A percentile compares a stretch with the other conserved stretches of the same genome.
Conservation (phyloP, 2,797 vertebrate species). For the Setipinna tenuifilis region DNA sequence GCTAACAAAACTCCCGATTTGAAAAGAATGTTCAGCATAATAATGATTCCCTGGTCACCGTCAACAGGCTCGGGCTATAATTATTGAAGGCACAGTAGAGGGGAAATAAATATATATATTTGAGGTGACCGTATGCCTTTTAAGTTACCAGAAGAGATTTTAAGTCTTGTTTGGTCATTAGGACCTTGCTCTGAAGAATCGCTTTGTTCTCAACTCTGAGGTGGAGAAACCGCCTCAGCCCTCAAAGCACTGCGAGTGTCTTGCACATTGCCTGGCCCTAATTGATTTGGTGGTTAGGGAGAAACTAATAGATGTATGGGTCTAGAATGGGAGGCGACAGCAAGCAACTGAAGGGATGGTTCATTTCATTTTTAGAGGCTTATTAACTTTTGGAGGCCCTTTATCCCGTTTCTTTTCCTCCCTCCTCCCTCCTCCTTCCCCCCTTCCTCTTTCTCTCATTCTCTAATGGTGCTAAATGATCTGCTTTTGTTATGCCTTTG, state of each 20-base stretch:
- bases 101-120: neutral
- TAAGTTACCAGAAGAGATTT: constrained; percentile 19
- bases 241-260: neutral
- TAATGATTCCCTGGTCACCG: neutral
- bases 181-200: constrained; percentile 17
- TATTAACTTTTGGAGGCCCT: constrained; percentile 53
- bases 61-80: neutral
- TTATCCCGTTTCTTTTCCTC: constrained; percentile 37
- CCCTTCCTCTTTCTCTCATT: neutral
- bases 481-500: constrained; percentile 11
- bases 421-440: no score
- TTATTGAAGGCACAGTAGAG: neutral
- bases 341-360: constrained; percentile 31
- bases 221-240: neutral
- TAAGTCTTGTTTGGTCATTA: constrained; percentile 13
- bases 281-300: neutral
- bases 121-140: neutral
- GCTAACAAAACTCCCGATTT: neutral
- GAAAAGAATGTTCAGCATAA: neutral
- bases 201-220: constrained; percentile 13
- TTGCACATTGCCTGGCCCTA: neutral
- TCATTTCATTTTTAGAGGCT: constrained; percentile 35
- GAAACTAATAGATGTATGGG: constrained; percentile 6
- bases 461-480: neutral
- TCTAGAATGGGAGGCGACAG: neutral